These are phyloP conservation scores for Boloria euphrosyne DNA, from an alignment of 2,888 invertebrate species.

Conservation along the genomic window DNA sequence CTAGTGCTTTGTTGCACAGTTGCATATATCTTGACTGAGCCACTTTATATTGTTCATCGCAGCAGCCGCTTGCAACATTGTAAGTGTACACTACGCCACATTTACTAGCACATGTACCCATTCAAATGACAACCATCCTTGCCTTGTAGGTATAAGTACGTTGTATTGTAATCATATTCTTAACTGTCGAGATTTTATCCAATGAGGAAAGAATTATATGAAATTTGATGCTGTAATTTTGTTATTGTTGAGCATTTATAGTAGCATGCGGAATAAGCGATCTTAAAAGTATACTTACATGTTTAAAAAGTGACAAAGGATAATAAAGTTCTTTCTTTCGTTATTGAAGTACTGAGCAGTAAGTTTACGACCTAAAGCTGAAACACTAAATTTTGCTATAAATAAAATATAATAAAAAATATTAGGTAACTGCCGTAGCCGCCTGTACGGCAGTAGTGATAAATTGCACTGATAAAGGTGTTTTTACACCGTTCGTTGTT, in stretches of 20 bases:
- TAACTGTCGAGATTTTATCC: not conserved
- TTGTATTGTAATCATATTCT: too few species aligned
- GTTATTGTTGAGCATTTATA: not conserved
- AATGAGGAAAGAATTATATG: constrained; percentile 4
- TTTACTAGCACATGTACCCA: constrained; percentile 2
- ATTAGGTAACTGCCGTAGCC: not conserved
- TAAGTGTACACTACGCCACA: constrained; percentile 19
- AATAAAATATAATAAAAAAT: not conserved
- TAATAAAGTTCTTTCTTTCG: not conserved
- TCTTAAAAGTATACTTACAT: too few species aligned
- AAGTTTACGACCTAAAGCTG: too few species aligned
- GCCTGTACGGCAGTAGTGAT: constrained; percentile 32
- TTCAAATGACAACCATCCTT: constrained; percentile 15
- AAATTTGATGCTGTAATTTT: not conserved
- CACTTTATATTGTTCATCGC: constrained; percentile 15
- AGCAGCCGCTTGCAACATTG: constrained; percentile 20
- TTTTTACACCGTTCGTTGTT: constrained; percentile 34
- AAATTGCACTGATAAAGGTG: constrained; percentile 37
- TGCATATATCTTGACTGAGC: constrained; percentile 1
- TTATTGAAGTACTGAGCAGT: not conserved
- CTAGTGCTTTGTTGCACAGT: constrained; percentile 8
- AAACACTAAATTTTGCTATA: too few species aligned
- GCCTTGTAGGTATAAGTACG: too few species aligned
- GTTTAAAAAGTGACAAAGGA: too few species aligned
- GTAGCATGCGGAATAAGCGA: not conserved